Conservation (phyloP, 2,888 invertebrate genomes). For the Xanthia togata region DNA sequence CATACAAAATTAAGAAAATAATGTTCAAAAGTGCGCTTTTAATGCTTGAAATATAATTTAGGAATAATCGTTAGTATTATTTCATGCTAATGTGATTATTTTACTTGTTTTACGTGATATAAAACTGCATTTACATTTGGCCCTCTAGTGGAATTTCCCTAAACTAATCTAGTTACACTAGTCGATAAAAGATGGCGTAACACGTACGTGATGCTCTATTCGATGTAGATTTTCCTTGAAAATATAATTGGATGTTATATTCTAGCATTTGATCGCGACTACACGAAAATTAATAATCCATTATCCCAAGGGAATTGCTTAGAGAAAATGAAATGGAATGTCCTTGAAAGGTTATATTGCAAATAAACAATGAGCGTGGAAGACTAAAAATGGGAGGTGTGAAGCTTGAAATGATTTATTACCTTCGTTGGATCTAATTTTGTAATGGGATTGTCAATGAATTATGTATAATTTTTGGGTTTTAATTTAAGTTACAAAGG, state of each 20-base stretch:
- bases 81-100: not conserved
- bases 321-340: slow-evolving; percentile 34
- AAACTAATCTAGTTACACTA: slow-evolving; percentile 57
- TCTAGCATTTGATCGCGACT: slow-evolving; percentile 13
- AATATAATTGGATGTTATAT: slow-evolving; percentile 30
- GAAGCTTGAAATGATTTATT: slow-evolving; percentile 25
- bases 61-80: not conserved
- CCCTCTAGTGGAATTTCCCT: slow-evolving; percentile 28
- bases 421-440: slow-evolving; percentile 10
- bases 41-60: not conserved
- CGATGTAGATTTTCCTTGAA: slow-evolving; percentile 4
- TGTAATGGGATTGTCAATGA: not conserved
- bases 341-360: slow-evolving; percentile 38
- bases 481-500: not conserved
- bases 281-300: slow-evolving; percentile 26
- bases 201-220: not conserved
- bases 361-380: slow-evolving; percentile 13
- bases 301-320: slow-evolving; percentile 18
- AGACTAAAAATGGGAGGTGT: slow-evolving; percentile 27
- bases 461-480: not conserved
- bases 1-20: slow-evolving; percentile 11
- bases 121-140: not conserved
- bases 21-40: not conserved
- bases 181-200: slow-evolving; percentile 61
- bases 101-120: not conserved